Conservation (phyloP, 2,797 vertebrate species). For the Falco berigora region DNA sequence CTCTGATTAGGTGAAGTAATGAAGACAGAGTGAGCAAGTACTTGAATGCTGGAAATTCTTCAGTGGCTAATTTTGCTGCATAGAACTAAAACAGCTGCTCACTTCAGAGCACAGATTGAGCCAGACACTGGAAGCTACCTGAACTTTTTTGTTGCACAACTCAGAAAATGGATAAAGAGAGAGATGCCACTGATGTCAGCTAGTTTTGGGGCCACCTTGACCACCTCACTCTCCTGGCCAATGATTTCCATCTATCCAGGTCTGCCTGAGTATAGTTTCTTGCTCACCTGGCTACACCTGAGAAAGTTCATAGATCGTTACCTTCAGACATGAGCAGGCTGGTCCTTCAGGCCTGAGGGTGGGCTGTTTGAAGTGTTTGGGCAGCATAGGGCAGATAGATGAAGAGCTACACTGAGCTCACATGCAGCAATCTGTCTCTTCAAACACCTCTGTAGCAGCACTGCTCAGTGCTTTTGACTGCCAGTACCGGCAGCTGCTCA, state of each 20-base stretch:
- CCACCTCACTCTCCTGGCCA: background rate
- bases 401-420: background rate
- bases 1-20: background rate
- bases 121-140: background rate
- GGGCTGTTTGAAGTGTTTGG: background rate
- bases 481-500: background rate
- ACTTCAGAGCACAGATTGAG: background rate
- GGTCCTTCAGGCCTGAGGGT: background rate
- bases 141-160: background rate
- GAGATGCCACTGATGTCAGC: background rate
- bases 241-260: background rate
- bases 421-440: rapidly evolving
- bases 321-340: background rate
- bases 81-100: background rate
- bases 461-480: background rate
- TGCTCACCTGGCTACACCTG: background rate
- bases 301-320: background rate
- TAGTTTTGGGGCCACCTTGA: background rate
- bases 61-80: background rate
- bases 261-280: background rate
- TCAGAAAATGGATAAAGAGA: background rate
- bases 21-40: background rate
- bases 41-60: background rate
- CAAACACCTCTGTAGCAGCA: background rate
- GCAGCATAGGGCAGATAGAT: background rate